Evolutionary conservation across 2,888 invertebrate species (phyloP), one percentile per base, ranked within the genome.

Genomic region (Pseudoips prasinana): DNA sequence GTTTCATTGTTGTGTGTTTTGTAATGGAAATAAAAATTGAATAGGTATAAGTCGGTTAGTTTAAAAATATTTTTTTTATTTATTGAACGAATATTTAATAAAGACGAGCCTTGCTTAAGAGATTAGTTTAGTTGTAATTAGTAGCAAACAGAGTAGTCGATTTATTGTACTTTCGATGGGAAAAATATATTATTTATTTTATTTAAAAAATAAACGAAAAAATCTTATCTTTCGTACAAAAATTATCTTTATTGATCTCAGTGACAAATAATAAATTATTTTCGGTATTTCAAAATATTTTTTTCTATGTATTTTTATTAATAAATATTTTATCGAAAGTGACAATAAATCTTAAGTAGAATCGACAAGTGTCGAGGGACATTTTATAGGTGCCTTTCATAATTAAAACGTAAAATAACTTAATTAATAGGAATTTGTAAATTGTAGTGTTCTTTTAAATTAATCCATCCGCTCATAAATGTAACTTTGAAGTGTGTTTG

Each of bases 101-200:
- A 85, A 88, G 87, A 87, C 87, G 87, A 84, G 85, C 87, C 83
- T 86, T 86, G 87, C 87, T 88, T 88, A 86, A 71, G 74, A 75
- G 47, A 70, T 74, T 86, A 87, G 82, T 74, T 80, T 85, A 88
- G 85, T 75, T 76, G 63, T 81, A 70, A 69, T 75, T 81, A 80
- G 80, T 75, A 71, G 76, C 73, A 57, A 64, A 66, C 67, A 67
- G 63, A 56, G 36, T 69, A 66, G 63, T 33, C 35, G 58, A 44
- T 58, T 67, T 66, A 64, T 71, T 77, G 56, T 50, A 55, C 54
- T 58, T 64, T 57, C 52, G 53, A 61, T 58, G 47, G 44, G 22
- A 34, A 44, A 42, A 5, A 39, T 36, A 30, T 24, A 32, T 44
- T 37, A 43, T 39, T 33, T 47, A 47, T 38, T 33, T 57, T 46